phyloP scores from a whole-genome alignment of 92 coral and sea anemone genomes.

The Epizoanthus ramosus region DNA sequence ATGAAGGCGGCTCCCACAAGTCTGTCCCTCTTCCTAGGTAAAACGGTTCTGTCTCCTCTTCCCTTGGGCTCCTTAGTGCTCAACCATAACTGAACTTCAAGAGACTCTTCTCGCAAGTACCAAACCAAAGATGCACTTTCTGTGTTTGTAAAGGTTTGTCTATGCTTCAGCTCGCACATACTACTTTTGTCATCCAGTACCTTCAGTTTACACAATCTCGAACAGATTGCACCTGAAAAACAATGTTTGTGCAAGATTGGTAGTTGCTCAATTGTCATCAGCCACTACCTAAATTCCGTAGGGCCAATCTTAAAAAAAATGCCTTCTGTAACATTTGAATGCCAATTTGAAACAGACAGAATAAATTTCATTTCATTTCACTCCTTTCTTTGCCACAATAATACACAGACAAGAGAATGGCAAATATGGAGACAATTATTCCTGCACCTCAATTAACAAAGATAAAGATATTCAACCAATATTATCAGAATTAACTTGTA shows the following conservation, averaged over 20 bases:
- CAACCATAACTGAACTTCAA: conserved; percentile 95
- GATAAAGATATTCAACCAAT: no score
- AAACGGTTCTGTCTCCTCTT: conserved; percentile 35
- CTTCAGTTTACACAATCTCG: conserved; percentile 57
- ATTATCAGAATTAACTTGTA: no score
- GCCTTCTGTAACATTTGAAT: no score
- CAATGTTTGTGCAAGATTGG: background rate
- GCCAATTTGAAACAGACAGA: no score
- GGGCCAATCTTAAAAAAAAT: no score
- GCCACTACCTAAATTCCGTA: no score
- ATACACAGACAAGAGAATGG: no score
- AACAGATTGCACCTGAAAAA: conserved; percentile 80
- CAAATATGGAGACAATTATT: no score
- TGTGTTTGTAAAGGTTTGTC: conserved; percentile 52
- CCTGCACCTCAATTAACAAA: no score
- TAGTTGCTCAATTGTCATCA: no score
- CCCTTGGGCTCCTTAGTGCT: conserved; percentile 51
- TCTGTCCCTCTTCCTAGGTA: conserved; percentile 89
- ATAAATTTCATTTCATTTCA: no score
- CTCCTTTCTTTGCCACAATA: no score
- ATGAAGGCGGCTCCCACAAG: conserved; percentile 90
- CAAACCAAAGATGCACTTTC: conserved; percentile 81
- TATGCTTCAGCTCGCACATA: conserved; percentile 81
- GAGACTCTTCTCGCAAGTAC: conserved; percentile 84
- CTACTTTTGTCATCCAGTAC: conserved; percentile 52